Conservation (phyloP, 2,888 invertebrate species). For the Hemaris fuciformis region DNA sequence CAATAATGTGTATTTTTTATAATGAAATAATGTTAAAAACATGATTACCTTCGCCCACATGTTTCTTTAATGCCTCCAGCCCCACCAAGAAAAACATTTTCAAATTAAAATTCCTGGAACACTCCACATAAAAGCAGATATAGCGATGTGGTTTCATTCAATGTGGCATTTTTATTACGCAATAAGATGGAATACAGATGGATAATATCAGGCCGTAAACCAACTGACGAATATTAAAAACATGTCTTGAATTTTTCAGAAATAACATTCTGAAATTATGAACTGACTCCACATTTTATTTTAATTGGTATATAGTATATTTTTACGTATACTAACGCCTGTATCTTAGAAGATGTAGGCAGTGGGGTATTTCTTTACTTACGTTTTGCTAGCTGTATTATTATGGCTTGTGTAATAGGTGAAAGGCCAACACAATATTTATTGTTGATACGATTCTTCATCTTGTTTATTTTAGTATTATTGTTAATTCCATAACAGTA, state of each 20-base stretch:
- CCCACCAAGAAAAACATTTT: constrained; percentile 37
- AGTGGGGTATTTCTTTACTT: too few species aligned
- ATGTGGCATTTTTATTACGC: constrained; percentile 64
- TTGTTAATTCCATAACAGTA: constrained; percentile 12
- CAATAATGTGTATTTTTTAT: background rate
- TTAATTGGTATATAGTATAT: too few species aligned
- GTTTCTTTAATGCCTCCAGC: constrained; percentile 9
- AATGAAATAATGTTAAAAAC: background rate
- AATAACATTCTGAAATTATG: background rate
- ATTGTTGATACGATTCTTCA: too few species aligned
- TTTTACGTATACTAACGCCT: too few species aligned
- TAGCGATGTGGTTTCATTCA: constrained; percentile 50
- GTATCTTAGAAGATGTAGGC: too few species aligned
- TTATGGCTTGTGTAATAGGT: too few species aligned
- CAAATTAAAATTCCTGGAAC: constrained; percentile 60
- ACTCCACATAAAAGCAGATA: constrained; percentile 44
- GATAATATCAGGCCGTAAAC: constrained; percentile 64
- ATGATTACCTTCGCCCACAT: background rate
- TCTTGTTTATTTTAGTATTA: too few species aligned
- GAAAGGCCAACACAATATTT: too few species aligned
- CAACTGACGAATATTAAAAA: constrained; percentile 35
- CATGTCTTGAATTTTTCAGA: background rate
- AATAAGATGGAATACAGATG: constrained; percentile 62
- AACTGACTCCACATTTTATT: background rate
- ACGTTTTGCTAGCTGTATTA: too few species aligned